Conservation (phyloP, 2,888 invertebrate species). For the Lordiphosa andalusiaca region DNA sequence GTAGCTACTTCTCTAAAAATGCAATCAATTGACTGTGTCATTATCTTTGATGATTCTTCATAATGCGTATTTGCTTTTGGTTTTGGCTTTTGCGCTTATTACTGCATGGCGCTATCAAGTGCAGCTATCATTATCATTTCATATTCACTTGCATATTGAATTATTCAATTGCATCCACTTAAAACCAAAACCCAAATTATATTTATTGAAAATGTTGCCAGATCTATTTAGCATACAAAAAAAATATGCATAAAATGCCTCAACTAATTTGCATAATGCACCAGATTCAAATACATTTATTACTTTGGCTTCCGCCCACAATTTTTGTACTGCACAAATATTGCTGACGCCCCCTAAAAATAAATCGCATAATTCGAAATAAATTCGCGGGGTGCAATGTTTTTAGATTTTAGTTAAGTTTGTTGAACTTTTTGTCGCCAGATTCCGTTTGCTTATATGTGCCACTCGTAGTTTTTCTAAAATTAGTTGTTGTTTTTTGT, state of each 20-base stretch:
- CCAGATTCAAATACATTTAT: constrained; percentile 45
- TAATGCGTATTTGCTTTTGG: too few species aligned
- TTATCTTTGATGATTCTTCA: too few species aligned
- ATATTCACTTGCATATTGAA: too few species aligned
- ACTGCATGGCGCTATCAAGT: too few species aligned
- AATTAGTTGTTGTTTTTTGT: constrained; percentile 54
- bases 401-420: constrained; percentile 37
- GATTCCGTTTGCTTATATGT: constrained; percentile 21
- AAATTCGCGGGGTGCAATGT: constrained; percentile 37
- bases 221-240: too few species aligned
- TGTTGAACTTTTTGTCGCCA: constrained; percentile 58
- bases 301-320: constrained; percentile 17
- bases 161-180: too few species aligned
- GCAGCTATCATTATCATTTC: too few species aligned
- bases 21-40: too few species aligned
- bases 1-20: too few species aligned
- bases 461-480: constrained; percentile 40
- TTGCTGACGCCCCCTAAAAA: constrained; percentile 39
- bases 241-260: constrained; percentile 34
- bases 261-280: constrained; percentile 59
- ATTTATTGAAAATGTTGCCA: too few species aligned
- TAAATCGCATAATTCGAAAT: constrained; percentile 62
- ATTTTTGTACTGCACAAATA: constrained; percentile 6
- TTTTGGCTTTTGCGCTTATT: too few species aligned
- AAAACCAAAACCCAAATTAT: too few species aligned